Base-by-base conservation (phyloP, 1,140 invertebrate species). In the Atta texana region DNA sequence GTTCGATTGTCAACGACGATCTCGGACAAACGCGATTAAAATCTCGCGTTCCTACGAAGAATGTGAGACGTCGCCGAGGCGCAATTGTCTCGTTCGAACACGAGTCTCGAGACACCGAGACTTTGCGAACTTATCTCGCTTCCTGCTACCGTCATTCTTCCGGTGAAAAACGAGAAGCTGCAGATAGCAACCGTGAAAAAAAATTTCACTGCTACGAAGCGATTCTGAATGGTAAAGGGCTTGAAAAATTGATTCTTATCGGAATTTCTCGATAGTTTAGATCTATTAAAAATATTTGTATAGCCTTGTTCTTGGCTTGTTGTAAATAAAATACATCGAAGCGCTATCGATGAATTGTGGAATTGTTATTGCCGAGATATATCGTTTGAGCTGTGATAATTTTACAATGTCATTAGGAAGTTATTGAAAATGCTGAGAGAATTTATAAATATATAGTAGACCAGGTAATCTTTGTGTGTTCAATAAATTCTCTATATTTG, bases 61-160 rank as follows among this genome's bases (percentile, higher is more conserved):
- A 81, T 86, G 64, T 64, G 44, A 39, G 71, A 51, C 16, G 49
- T 28, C 82, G 44, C n/a, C 31, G 31, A 28, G 59, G 34, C 71
- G 51, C 64, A 21, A 88, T 87, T 87, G 86, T 88, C 87, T 90
- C 82, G 78, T 88, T 88, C 90, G 90, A 39, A 81, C 82, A 87
- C 87, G 87, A 86, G 44, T 69, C 80, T 24, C 80, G 82, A 49
- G 21, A 57, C 75, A 75, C 86, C 24, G 69, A 87, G 59, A 66
- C 68, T 34, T 61, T 77, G 31, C 34, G 31, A 57, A 82, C 89
- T 92, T 86, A 88, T 92, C 90, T 92, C 86, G 92, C 88, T 92
- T 93, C 92, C 85, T 87, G 91, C 75, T 51, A 31, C 31, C 49
- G 61, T 34, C 51, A 88, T 80, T 76, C 82, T 88, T 90, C 89